Evolutionary conservation across 2,797 vertebrate genomes (phyloP), one percentile per base, ranked within the genome.

Genomic region (Sebastes diploproa): DNA sequence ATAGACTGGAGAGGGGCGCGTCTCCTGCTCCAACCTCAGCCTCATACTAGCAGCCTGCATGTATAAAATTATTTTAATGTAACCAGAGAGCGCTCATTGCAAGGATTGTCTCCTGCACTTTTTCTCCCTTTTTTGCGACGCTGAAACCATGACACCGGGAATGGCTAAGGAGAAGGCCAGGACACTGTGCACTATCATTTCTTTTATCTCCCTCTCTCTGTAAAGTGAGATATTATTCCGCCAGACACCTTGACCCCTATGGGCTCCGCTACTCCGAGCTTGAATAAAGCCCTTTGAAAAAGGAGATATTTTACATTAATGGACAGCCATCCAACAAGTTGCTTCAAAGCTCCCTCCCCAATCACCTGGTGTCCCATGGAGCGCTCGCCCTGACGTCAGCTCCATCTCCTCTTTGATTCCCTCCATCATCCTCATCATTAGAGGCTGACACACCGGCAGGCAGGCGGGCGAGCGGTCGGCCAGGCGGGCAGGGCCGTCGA

Each of bases 261-360:
- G 90, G 92, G 91, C 76, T 81, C 79, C 20, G 78, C 90, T 86
- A 92, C 94, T 94, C 85, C 6, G 60, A 89, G 90, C 92, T 84
- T 94, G 94, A 96, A 95, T 95, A 95, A 96, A 93, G 88, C 84
- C 92, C 93, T 95, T 96, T 95, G 95, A 96, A 95, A 50, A 93
- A 85, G 74, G 75, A 92, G 88, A 93, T 94, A 94, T 96, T 95
- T 95, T 95, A 96, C 95, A 96, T 96, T 95, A 96, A 96, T 95
- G 88, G 94, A 95, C 92, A 91, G 92, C 92, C 90, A 90, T 95
- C 95, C 95, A 94, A 96, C 94, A 94, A 94, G 95, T 95, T 94
- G 91, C 94, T 95, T 96, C 95, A 96, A 96, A 96, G 95, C 90
- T 87, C 79, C 84, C 91, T 92, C 92, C 90, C 91, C 94, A 94